Percentiles rank a stretch among this genome's conserved stretches.
phyloP scores from a whole-genome alignment of 2,888 invertebrate genomes.

The Cryptocephalus primarius region DNA sequence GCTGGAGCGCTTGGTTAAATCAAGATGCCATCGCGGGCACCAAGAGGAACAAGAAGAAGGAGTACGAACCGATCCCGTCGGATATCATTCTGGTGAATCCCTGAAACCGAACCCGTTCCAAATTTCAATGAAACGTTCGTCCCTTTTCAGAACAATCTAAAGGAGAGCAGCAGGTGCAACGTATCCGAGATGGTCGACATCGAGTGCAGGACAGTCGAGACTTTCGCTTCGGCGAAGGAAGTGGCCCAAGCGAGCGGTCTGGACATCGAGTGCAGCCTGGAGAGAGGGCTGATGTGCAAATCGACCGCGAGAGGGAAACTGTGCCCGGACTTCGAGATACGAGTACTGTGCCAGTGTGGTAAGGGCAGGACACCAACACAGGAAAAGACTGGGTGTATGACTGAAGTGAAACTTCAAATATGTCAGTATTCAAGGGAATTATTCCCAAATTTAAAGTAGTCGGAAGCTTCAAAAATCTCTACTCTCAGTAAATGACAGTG shows the following conservation, averaged over 20 bases:
- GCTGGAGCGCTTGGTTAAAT: slow-evolving; percentile 77
- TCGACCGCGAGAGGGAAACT: slow-evolving; percentile 25
- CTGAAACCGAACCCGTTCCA: too few species aligned
- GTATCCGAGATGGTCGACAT: slow-evolving; percentile 56
- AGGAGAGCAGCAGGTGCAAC: slow-evolving; percentile 41
- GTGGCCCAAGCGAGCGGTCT: slow-evolving; percentile 59
- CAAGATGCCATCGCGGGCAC: slow-evolving; percentile 34
- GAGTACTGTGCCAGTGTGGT: slow-evolving; percentile 59
- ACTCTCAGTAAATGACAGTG: too few species aligned
- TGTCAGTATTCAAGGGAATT: too few species aligned
- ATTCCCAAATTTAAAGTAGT: too few species aligned
- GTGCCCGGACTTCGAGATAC: slow-evolving; percentile 77
- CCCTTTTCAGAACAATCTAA: slow-evolving; percentile 31
- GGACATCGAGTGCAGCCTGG: slow-evolving; percentile 64
- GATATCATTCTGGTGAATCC: slow-evolving; percentile 41
- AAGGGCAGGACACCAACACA: too few species aligned
- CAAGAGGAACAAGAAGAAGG: slow-evolving; percentile 33
- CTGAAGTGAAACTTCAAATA: not conserved
- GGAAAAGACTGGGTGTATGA: not conserved
- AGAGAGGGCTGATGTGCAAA: slow-evolving; percentile 59
- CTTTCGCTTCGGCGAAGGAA: slow-evolving; percentile 51
- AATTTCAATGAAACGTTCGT: too few species aligned
- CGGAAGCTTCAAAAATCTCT: too few species aligned
- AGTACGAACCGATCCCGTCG: slow-evolving; percentile 49
- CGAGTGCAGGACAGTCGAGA: slow-evolving; percentile 60